A percentile compares a stretch with the other conserved stretches of the same genome.
phyloP scores from a whole-genome alignment of 2,113 vertebrate species.

The Corydoras maculifer region DNA sequence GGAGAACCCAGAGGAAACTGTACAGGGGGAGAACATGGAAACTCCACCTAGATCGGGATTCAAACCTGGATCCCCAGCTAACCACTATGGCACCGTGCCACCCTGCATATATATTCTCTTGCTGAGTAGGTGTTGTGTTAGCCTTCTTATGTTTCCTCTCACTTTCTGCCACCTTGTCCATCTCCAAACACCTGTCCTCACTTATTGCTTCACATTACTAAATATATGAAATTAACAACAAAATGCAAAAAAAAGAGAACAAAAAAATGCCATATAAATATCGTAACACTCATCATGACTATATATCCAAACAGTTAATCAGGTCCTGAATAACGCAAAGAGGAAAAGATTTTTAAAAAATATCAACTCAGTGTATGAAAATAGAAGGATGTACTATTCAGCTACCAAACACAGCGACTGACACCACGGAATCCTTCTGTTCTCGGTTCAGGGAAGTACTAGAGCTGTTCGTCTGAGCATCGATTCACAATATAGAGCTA shows the following conservation, averaged over 20 bases:
- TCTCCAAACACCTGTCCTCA: neutral
- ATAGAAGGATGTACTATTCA: constrained; percentile 3
- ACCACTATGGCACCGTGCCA: no score
- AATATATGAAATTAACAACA: neutral
- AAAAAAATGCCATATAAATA: constrained; percentile 1
- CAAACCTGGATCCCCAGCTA: no score
- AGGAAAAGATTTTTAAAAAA: neutral
- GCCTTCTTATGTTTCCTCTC: neutral
- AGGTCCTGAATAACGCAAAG: no score
- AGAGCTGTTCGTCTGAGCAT: neutral
- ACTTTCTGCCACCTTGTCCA: neutral
- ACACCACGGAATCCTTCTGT: constrained; percentile 12
- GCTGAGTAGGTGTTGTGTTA: no score
- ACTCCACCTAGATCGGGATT: no score
- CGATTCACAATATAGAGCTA: constrained; percentile 30
- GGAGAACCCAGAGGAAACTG: no score
- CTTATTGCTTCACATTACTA: neutral
- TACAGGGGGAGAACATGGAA: no score
- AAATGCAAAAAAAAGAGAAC: constrained; percentile 1
- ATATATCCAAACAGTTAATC: no score
- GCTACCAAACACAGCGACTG: neutral
- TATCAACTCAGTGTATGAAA: neutral
- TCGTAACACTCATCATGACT: no score
- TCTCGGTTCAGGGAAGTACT: neutral
- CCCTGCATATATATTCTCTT: no score